A percentile compares a stretch with the other conserved stretches of the same genome.
Evolutionary conservation across 2,113 vertebrate species (phyloP).

Genomic region (Gnathonemus echidnorhynchus): DNA sequence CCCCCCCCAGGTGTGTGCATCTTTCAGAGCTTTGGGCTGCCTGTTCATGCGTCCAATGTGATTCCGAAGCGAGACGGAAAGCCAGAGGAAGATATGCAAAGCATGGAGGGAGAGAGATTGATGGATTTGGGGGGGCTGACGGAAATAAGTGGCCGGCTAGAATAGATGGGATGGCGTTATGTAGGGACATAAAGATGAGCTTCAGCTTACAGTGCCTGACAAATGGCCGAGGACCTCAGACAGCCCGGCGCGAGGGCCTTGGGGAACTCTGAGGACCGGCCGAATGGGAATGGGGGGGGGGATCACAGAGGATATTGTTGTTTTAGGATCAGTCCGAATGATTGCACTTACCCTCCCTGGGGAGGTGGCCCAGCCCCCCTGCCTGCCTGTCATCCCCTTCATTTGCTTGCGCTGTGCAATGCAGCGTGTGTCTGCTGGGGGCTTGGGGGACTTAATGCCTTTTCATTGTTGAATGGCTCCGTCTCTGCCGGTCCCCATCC

Average conservation of each 20-base stretch:
- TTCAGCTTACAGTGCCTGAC: not conserved
- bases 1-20: not conserved
- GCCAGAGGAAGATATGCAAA: slow-evolving; percentile 18
- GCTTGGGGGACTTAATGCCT: slow-evolving; percentile 4
- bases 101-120: slow-evolving; percentile 6
- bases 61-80: slow-evolving; percentile 12
- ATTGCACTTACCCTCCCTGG: slow-evolving; percentile 51
- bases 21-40: slow-evolving; percentile 14
- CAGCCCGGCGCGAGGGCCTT: not conserved
- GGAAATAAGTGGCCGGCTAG: slow-evolving; percentile 12
- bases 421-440: slow-evolving; percentile 3
- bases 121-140: slow-evolving; percentile 16
- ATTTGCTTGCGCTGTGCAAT: slow-evolving; percentile 39
- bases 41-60: not conserved
- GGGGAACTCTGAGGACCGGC: no score
- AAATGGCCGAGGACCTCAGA: not conserved
- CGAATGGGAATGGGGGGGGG: not conserved
- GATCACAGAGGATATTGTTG: slow-evolving; percentile 49
- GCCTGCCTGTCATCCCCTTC: slow-evolving; percentile 56
- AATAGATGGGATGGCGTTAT: not conserved
- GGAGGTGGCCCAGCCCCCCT: slow-evolving; percentile 53
- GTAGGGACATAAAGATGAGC: not conserved
- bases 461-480: slow-evolving; percentile 18
- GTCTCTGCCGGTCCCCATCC: slow-evolving; percentile 43
- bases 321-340: slow-evolving; percentile 72